These are phyloP conservation scores for Xiphophorus couchianus DNA, from an alignment of 2,113 vertebrate genomes.

Conservation along the genomic window DNA sequence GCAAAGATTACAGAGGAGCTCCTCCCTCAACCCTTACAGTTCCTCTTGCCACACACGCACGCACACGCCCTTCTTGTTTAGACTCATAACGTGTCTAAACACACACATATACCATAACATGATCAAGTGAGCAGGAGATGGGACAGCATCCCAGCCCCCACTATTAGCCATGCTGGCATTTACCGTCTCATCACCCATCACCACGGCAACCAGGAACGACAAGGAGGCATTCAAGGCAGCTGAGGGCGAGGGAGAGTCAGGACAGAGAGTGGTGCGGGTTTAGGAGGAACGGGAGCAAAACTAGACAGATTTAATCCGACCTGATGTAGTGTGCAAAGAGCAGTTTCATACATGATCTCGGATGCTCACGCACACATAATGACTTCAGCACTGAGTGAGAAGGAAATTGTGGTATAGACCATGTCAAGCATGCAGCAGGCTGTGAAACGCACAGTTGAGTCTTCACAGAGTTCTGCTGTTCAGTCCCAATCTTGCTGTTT, in stretches of 20 bases:
- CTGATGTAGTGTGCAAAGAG: background rate
- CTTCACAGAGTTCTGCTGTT: constrained; percentile 16
- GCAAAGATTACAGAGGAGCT: constrained; percentile 31
- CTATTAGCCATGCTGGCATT: constrained; percentile 33
- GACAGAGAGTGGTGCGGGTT: constrained; percentile 1
- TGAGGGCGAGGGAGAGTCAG: constrained; percentile 27
- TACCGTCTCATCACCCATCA: constrained; percentile 42
- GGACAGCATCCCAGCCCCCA: constrained; percentile 56
- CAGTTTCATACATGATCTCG: constrained; percentile 8
- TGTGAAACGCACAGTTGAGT: constrained; percentile 27
- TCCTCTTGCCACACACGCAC: constrained; percentile 21
- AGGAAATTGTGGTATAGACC: constrained; percentile 6
- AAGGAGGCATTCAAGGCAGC: constrained; percentile 25
- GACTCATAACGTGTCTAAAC: background rate
- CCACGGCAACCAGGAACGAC: constrained; percentile 46
- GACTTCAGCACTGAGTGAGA: constrained; percentile 16
- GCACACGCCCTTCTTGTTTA: background rate
- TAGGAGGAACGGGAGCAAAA: background rate
- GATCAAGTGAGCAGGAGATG: constrained; percentile 31
- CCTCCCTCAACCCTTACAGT: background rate
- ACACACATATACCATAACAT: constrained; percentile 36
- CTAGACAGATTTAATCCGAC: background rate
- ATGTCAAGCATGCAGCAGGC: constrained; percentile 40
- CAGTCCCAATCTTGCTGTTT: constrained; percentile 4
- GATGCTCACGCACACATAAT: constrained; percentile 4